phyloP scores from a whole-genome alignment of 2,113 vertebrate genomes.

The Chloebia gouldiae region DNA sequence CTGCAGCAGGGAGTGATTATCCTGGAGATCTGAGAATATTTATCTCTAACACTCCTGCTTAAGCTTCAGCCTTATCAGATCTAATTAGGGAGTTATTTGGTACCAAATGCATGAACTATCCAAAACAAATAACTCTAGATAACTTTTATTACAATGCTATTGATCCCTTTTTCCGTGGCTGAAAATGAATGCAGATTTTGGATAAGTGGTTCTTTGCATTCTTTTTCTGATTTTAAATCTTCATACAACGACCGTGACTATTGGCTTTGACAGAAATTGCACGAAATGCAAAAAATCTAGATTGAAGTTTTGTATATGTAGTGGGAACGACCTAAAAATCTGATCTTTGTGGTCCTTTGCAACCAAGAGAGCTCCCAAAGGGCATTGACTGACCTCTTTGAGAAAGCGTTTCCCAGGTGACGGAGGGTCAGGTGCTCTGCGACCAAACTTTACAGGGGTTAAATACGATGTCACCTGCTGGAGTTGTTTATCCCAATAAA shows the following conservation, averaged over 20 bases:
- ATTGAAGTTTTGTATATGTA: background rate
- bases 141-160: background rate
- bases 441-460: constrained; percentile 64
- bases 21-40: constrained; percentile 4
- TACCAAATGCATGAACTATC: background rate
- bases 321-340: background rate
- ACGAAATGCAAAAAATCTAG: background rate
- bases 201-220: background rate
- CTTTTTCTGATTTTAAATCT: background rate
- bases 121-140: background rate
- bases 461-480: constrained; percentile 20
- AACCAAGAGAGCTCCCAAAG: background rate
- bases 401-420: background rate
- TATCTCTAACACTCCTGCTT: constrained; percentile 6
- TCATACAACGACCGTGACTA: background rate
- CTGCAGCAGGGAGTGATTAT: background rate
- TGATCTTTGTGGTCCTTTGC: background rate
- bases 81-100: background rate
- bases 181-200: background rate
- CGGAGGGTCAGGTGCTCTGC: background rate
- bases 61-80: constrained; percentile 37
- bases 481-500: constrained; percentile 20
- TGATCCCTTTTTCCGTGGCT: background rate
- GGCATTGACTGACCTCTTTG: background rate
- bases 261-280: background rate